These are phyloP conservation scores for Oriolus oriolus DNA, from an alignment of 2,113 vertebrate genomes.

Conservation along the genomic window DNA sequence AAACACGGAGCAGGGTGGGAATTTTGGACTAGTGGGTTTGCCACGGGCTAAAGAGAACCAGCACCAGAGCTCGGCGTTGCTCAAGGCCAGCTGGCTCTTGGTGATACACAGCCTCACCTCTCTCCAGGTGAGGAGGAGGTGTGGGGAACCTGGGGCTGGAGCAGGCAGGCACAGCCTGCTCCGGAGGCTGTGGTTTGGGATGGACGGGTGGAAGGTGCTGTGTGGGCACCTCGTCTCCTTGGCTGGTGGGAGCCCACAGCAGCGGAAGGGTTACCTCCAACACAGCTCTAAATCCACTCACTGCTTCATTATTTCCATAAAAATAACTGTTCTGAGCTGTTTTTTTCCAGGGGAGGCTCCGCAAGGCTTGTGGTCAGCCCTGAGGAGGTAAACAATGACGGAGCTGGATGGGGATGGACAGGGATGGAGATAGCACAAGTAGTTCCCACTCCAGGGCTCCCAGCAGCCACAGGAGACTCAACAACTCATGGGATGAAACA, in stretches of 20 bases:
- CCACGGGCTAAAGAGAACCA: not conserved
- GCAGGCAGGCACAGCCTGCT: not conserved
- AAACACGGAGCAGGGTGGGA: slow-evolving; percentile 9
- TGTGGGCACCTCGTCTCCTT: not conserved
- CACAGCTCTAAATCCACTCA: not conserved
- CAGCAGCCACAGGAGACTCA: not conserved
- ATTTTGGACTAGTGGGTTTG: not conserved
- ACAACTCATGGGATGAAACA: not conserved
- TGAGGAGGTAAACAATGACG: slow-evolving; percentile 26
- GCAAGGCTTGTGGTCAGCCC: not conserved
- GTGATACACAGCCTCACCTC: not conserved
- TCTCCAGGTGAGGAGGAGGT: not conserved
- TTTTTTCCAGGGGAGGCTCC: not conserved
- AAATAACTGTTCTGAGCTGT: not conserved
- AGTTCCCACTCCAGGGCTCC: not conserved
- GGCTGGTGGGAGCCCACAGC: not conserved
- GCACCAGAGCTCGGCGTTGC: not conserved
- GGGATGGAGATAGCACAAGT: not conserved
- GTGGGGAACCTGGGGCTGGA: not conserved
- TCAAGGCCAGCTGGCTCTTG: not conserved
- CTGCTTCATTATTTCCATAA: slow-evolving; percentile 11
- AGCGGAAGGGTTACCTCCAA: not conserved
- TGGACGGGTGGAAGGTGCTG: not conserved
- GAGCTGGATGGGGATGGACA: not conserved
- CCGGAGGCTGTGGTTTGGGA: not conserved